Evolutionary conservation across 2,797 vertebrate genomes (phyloP), one percentile per base, ranked within the genome.

Genomic region (Enteromius afrohamiltoni): DNA sequence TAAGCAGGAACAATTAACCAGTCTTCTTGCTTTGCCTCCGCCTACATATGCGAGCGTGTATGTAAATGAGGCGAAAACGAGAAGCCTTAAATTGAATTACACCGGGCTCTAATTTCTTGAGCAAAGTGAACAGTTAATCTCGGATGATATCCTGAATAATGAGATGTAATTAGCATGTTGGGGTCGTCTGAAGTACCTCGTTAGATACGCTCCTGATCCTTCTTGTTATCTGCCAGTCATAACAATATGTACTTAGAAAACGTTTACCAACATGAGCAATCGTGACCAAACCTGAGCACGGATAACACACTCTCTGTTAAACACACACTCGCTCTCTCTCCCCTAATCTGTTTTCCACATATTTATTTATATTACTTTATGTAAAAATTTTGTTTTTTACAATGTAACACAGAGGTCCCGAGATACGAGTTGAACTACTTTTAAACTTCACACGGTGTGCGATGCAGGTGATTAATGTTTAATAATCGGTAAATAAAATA

Each of bases 121-220:
- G 86, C 74, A 79, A 87, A 82, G 83, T 85, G 83, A 85, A 86
- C 68, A 84, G 86, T 82, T 89, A 83, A 86, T 89, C 86, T 86
- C 34, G 47, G 79, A 83, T 85, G 81, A 86, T 83, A 80, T 83
- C 64, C 47, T 47, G 64, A 79, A 85, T 89, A 89, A 87, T 79
- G 78, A 85, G 83, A 83, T 81, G 77, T 89, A 89, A 89, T 89
- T 87, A 89, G 60, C 68, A 84, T 74, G 80, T 82, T 65, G 81
- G 82, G 85, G 85, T 85, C 75, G 82, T 49, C 84, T 77, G 69
- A 37, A 84, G 85, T 82, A 86, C 84, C 86, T 70, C 76, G 77
- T 85, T 88, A 87, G 82, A 51, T 77, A 86, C 73, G 86, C 82
- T 47, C 31, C 81, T 73, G 77, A 71, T 69, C 60, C 58, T 45